Conservation (phyloP, 2,888 invertebrate species). For the Macropis europaea region DNA sequence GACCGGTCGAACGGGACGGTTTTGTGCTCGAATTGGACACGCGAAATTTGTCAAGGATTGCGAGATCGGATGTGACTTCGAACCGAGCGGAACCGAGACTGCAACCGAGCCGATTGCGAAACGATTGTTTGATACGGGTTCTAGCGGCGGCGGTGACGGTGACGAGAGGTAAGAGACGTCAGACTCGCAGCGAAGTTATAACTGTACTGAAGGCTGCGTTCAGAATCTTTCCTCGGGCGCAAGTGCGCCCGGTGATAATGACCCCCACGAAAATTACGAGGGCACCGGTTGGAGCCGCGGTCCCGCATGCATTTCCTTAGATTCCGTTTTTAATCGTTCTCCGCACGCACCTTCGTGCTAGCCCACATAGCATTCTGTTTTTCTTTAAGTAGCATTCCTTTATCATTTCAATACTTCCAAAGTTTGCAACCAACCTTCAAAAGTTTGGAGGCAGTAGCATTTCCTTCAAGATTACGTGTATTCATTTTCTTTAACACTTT, state of each 20-base stretch:
- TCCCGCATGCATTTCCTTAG: slow-evolving; percentile 45
- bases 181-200: slow-evolving; percentile 71
- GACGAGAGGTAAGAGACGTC: slow-evolving; percentile 59
- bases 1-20: no score
- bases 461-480: no score
- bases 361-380: no score
- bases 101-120: slow-evolving; percentile 9
- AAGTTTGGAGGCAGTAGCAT: no score
- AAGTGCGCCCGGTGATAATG: slow-evolving; percentile 64
- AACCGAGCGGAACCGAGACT: slow-evolving; percentile 33
- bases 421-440: no score
- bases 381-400: no score
- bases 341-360: no score
- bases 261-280: slow-evolving; percentile 65
- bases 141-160: slow-evolving; percentile 12
- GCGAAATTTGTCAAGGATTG: background rate
- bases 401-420: no score
- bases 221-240: slow-evolving; percentile 57
- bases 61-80: slow-evolving; percentile 11
- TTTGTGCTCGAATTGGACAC: no score
- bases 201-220: slow-evolving; percentile 71
- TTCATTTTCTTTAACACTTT: no score
- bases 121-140: slow-evolving; percentile 28
- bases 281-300: slow-evolving; percentile 40
- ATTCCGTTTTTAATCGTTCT: slow-evolving; percentile 9